Base-by-base conservation (phyloP, 2,888 invertebrate species). In the Ormyrus thymus region DNA sequence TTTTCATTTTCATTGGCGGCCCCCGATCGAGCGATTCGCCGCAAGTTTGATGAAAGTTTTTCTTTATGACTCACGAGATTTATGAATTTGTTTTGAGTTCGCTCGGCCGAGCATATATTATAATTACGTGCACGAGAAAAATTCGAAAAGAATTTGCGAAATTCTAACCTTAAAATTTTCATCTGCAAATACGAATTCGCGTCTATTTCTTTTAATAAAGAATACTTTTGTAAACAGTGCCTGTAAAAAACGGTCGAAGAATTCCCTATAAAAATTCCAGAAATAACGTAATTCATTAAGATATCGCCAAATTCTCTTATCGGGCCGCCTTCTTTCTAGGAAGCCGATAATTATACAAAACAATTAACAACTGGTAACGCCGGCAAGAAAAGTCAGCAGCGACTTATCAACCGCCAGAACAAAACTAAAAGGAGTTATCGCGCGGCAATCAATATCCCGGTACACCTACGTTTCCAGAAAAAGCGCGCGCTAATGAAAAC, bases 11-110 rank as follows among this genome's bases (percentile, higher is more conserved):
- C 61, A 45, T 10, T 48, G 46, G n/a, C 53, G 7, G 53, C 29
- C 43, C 59, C 15, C 29, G 29, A 29, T 29, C 45, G 46, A 50
- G 75, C 72, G 72, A 68, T 62, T 78, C 59, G 65, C 64, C 59
- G 56, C 29, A 29, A 56, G 50, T 72, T 66, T 61, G 61, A 65
- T 75, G 64, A 79, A 68, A 79, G 51, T 72, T 76, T 72, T 76
- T 73, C 76, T 73, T 69, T 56, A 56, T 79, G 72, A 76, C 68
- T 72, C 77, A 71, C 53, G 62, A 51, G 69, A 65, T 75, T 79
- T 66, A 55, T 46, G 71, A 76, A 72, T 79, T 76, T 72, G 75
- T 79, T 75, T 70, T 75, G 43, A 69, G 69, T 69, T 62, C 58
- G 68, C 59, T 65, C n/a, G 50, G 55, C 71, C 55, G 66, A 43